These are phyloP conservation scores for Oryzias dopingdopingensis DNA, from an alignment of 2,797 vertebrate species.

Conservation along the genomic window DNA sequence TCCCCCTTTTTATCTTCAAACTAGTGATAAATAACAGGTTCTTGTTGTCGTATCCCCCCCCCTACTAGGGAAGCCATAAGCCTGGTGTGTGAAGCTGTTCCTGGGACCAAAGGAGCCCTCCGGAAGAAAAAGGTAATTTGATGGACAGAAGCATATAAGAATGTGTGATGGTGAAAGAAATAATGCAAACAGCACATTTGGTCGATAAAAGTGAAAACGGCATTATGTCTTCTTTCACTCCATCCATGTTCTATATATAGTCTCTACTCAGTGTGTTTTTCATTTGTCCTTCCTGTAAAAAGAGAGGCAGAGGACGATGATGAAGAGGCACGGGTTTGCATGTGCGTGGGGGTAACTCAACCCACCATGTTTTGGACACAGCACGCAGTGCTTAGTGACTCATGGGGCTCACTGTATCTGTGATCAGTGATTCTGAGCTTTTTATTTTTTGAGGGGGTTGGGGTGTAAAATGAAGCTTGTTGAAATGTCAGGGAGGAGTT, in stretches of 20 bases:
- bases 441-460: constrained; percentile 56
- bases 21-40: too few relatives aligned
- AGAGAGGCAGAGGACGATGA: constrained; percentile 42
- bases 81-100: constrained; percentile 92
- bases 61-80: constrained; percentile 92
- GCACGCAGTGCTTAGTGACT: constrained; percentile 76
- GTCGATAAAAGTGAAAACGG: constrained; percentile 35
- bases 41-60: constrained; percentile 14
- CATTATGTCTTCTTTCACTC: constrained; percentile 59
- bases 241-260: constrained; percentile 54
- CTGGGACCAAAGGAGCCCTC: constrained; percentile 91
- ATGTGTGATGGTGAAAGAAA: constrained; percentile 59
- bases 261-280: constrained; percentile 32
- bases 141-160: constrained; percentile 23
- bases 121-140: constrained; percentile 93
- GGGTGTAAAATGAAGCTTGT: constrained; percentile 56
- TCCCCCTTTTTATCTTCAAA: too few relatives aligned
- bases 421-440: constrained; percentile 59
- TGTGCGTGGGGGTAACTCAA: constrained; percentile 76
- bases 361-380: constrained; percentile 76
- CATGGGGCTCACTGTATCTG: constrained; percentile 70
- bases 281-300: constrained; percentile 42
- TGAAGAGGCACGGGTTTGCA: constrained; percentile 66
- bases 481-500: constrained; percentile 58
- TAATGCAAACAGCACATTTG: constrained; percentile 26